phyloP scores from a whole-genome alignment of 1,140 invertebrate genomes.

The Galleria mellonella region DNA sequence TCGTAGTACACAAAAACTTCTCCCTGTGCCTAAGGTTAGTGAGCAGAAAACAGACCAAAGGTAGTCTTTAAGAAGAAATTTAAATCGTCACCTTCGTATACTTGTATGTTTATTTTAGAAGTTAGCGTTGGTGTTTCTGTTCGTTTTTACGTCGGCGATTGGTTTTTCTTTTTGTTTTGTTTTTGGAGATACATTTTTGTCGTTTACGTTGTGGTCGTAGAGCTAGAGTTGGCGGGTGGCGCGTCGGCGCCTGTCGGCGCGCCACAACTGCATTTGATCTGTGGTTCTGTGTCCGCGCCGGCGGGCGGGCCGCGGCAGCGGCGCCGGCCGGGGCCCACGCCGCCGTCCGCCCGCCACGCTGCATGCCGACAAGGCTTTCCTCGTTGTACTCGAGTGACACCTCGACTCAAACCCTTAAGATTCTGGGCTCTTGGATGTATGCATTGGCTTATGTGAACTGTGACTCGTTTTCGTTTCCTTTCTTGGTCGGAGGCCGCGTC shows the following conservation, averaged over 20 bases:
- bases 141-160: constrained; percentile 62
- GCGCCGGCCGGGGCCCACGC: constrained; percentile 11
- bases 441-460: constrained; percentile 73
- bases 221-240: constrained; percentile 62
- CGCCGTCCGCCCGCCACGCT: constrained; percentile 57
- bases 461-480: constrained; percentile 73
- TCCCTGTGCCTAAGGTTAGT: constrained; percentile 97
- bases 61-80: constrained; percentile 77
- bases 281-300: constrained; percentile 65
- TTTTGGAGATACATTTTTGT: constrained; percentile 54
- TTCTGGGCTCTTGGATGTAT: constrained; percentile 74
- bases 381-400: constrained; percentile 65
- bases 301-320: constrained; percentile 40
- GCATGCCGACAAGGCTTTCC: constrained; percentile 68
- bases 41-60: constrained; percentile 84
- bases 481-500: constrained; percentile 61
- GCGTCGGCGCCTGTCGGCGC: constrained; percentile 34
- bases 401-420: constrained; percentile 71
- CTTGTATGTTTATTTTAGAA: constrained; percentile 70
- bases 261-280: constrained; percentile 71
- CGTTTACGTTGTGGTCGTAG: constrained; percentile 68
- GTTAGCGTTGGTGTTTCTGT: constrained; percentile 70
- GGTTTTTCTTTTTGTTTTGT: constrained; percentile 53
- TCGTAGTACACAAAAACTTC: constrained; percentile 98
- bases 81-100: constrained; percentile 73